Evolutionary conservation across 2,113 vertebrate species (phyloP).

Genomic region (Oenanthe melanoleuca): DNA sequence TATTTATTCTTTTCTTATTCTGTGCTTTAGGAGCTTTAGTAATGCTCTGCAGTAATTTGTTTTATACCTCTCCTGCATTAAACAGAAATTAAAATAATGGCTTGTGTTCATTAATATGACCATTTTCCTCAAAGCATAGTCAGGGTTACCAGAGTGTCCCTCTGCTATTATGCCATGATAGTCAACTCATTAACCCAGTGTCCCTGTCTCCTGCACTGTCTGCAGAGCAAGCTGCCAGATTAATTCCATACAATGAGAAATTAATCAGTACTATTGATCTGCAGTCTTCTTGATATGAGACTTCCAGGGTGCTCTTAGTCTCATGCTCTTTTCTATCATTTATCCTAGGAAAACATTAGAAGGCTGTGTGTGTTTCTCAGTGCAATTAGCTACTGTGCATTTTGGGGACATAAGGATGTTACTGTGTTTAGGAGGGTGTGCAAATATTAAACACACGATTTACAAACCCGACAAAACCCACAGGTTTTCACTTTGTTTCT

Average conservation of each 20-base stretch:
- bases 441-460: background rate
- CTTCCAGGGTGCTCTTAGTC: background rate
- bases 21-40: background rate
- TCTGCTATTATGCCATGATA: background rate
- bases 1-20: background rate
- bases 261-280: conserved; percentile 14
- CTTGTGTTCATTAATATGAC: background rate
- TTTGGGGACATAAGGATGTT: background rate
- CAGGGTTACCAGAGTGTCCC: background rate
- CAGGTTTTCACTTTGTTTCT: background rate
- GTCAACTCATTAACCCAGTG: background rate
- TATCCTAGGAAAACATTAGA: background rate
- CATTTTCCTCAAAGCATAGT: background rate
- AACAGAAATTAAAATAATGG: background rate
- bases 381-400: background rate
- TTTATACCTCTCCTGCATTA: background rate
- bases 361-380: background rate
- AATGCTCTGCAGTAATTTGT: background rate
- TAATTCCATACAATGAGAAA: background rate
- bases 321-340: background rate
- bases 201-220: background rate
- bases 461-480: background rate
- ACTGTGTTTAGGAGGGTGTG: background rate
- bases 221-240: conserved; percentile 7
- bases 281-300: background rate